A percentile compares a stretch with the other conserved stretches of the same genome.
Evolutionary conservation across 1,140 invertebrate genomes (phyloP).

Genomic region (Hycleus phaleratus): DNA sequence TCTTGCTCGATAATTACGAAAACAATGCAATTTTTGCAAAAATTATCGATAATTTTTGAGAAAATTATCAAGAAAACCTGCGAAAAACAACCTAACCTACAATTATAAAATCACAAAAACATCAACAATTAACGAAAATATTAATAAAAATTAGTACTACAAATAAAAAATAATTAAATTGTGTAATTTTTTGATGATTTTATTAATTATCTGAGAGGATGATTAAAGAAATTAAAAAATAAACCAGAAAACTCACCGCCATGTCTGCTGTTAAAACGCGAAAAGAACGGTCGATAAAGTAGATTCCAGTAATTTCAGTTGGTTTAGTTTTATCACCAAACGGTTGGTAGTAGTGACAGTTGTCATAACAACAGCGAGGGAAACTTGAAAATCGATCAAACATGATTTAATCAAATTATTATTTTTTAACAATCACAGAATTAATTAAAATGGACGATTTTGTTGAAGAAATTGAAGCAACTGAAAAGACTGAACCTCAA

Average conservation of each 20-base stretch:
- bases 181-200: background rate
- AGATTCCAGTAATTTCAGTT: background rate
- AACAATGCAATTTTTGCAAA: too few relatives aligned
- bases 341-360: background rate
- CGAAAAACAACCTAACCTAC: too few relatives aligned
- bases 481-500: slow-evolving; percentile 23
- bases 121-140: background rate
- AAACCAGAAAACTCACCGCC: slow-evolving; percentile 9
- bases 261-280: background rate
- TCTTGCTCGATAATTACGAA: background rate
- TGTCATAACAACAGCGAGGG: slow-evolving; percentile 7
- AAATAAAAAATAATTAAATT: too few relatives aligned
- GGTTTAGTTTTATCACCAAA: background rate
- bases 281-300: slow-evolving; percentile 2
- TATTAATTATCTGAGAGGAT: background rate
- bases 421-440: background rate
- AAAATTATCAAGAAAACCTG: too few relatives aligned
- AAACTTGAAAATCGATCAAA: slow-evolving; percentile 2
- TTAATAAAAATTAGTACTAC: background rate
- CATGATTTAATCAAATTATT: background rate
- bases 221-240: slow-evolving; percentile 9
- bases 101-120: too few relatives aligned
- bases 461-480: background rate
- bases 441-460: background rate
- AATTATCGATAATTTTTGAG: too few relatives aligned